These are phyloP conservation scores for Dynastes tityus DNA, from an alignment of 2,888 invertebrate genomes.

Conservation along the genomic window DNA sequence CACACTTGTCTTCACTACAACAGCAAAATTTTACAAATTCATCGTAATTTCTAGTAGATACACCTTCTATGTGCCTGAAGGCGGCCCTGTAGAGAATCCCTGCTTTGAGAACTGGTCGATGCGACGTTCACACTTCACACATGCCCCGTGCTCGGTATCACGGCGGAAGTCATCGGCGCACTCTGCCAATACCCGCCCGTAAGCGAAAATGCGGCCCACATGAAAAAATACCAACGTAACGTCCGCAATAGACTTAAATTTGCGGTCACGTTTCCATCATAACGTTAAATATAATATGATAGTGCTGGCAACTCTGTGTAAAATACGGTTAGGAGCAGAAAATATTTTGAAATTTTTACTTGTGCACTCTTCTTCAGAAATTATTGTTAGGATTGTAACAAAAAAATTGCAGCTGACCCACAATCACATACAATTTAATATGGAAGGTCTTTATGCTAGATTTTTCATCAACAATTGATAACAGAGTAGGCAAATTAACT, in stretches of 20 bases:
- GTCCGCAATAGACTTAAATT: not conserved
- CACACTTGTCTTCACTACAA: too few relatives aligned
- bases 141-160: conserved; percentile 55
- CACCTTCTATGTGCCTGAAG: not conserved
- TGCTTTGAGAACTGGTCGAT: conserved; percentile 53
- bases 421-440: too few relatives aligned
- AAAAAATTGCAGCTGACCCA: too few relatives aligned
- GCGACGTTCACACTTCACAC: conserved; percentile 54
- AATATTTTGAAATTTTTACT: not conserved
- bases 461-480: too few relatives aligned
- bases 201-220: conserved; percentile 33
- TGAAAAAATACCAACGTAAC: conserved; percentile 6
- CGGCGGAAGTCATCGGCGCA: conserved; percentile 53
- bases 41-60: too few relatives aligned
- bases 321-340: not conserved
- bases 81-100: conserved; percentile 8
- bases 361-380: too few relatives aligned
- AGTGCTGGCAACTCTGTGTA: too few relatives aligned
- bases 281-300: not conserved
- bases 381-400: too few relatives aligned
- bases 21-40: too few relatives aligned
- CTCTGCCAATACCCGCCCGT: conserved; percentile 46
- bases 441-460: too few relatives aligned
- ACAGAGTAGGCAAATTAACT: too few relatives aligned
- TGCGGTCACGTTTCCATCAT: not conserved